Percentiles rank a stretch among this genome's conserved stretches.
Conservation (phyloP, 2,113 vertebrate species). For the Callipepla squamata region DNA sequence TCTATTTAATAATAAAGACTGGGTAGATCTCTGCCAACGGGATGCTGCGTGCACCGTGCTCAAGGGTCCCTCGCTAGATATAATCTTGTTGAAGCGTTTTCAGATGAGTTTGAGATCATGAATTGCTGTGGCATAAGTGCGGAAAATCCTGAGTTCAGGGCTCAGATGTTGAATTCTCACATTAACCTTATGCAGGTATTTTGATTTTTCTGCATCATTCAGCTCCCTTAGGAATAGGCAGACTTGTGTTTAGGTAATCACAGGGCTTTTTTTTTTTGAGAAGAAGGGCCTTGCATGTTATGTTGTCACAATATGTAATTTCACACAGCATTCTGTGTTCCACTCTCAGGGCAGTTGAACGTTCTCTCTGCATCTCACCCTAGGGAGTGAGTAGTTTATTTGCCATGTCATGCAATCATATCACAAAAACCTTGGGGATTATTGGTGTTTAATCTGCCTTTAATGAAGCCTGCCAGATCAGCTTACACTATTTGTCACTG, state of each 20-base stretch:
- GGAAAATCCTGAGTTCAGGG: neutral
- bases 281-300: conserved; percentile 22
- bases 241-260: neutral
- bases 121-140: neutral
- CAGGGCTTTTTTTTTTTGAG: conserved; percentile 14
- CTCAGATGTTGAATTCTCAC: neutral
- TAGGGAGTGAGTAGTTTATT: conserved; percentile 42
- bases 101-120: neutral
- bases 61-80: neutral
- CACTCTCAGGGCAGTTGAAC: conserved; percentile 9
- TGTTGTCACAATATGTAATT: neutral
- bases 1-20: neutral
- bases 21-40: neutral
- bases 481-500: conserved; percentile 33
- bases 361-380: conserved; percentile 25
- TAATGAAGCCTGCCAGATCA: conserved; percentile 62
- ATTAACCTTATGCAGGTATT: neutral
- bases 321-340: neutral
- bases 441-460: conserved; percentile 57
- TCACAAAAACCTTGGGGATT: conserved; percentile 57
- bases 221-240: neutral
- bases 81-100: neutral
- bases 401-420: conserved; percentile 53
- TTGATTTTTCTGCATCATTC: neutral
- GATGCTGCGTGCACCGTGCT: neutral